Evolutionary conservation across 2,113 vertebrate species (phyloP), one percentile per base, ranked within the genome.

Genomic region (Noctilio leporinus): DNA sequence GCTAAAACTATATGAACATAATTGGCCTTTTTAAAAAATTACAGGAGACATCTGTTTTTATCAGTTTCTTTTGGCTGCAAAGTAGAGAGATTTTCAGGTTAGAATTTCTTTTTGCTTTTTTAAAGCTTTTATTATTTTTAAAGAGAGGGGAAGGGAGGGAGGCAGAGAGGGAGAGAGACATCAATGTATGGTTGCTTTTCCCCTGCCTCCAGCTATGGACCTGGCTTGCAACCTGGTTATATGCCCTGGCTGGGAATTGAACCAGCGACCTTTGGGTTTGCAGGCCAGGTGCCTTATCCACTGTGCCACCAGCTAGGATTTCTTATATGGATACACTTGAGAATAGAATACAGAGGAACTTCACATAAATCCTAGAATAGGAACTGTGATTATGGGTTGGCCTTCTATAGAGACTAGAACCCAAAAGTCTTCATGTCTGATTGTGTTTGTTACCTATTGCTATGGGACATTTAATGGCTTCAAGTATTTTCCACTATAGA

Each of bases 61-160:
- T 93, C 73, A 45, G 30, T 82, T 81, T 95, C 57, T 85, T 89
- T 93, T 86, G 77, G 9, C 73, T 94, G 51, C 24, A 83, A 49
- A 77, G 17, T 72, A 84, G 19, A 92, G 43, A 87, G 38, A 55
- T 19, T 69, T 73, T 64, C n/a, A 90, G 59, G 30, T 49, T 77
- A 62, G 38, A 19, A 67, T 62, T 69, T 77, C 47, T 83, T 83
- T n/a, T n/a, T n/a, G n/a, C n/a, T n/a, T n/a, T n/a, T n/a, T n/a
- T n/a, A n/a, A n/a, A n/a, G n/a, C n/a, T n/a, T n/a, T n/a, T n/a
- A n/a, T n/a, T n/a, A n/a, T n/a, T n/a, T n/a, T n/a, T n/a, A n/a
- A n/a, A n/a, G n/a, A n/a, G n/a, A n/a, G n/a, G n/a, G n/a, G n/a
- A n/a, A n/a, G n/a, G n/a, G n/a, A n/a, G n/a, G n/a, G n/a, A n/a